Evolutionary conservation across 2,113 vertebrate genomes (phyloP).

Genomic region (Aptenodytes forsteri): DNA sequence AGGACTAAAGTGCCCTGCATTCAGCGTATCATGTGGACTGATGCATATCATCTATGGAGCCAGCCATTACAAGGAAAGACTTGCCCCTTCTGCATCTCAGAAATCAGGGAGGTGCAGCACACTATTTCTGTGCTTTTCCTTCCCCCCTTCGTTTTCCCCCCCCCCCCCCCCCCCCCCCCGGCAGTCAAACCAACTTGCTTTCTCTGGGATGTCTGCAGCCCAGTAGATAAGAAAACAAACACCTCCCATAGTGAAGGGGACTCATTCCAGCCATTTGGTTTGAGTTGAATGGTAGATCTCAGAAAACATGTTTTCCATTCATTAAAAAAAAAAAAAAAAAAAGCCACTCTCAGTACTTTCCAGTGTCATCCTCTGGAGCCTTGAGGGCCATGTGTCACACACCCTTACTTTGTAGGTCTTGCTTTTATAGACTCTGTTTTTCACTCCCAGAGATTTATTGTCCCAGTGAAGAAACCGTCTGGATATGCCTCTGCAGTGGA

Average conservation of each 20-base stretch:
- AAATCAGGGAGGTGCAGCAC: neutral
- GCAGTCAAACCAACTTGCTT: neutral
- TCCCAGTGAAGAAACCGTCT: slow-evolving; percentile 27
- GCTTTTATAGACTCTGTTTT: slow-evolving; percentile 37
- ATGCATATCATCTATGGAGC: accelerated
- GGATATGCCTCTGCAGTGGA: slow-evolving; percentile 1
- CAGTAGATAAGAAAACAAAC: neutral
- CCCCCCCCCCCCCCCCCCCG: too few species aligned
- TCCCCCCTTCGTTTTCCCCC: too few species aligned
- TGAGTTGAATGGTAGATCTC: neutral
- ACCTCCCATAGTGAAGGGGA: neutral
- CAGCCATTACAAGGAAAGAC: neutral
- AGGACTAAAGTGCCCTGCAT: neutral
- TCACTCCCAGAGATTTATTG: slow-evolving; percentile 47
- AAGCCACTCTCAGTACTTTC: neutral
- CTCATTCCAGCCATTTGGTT: neutral
- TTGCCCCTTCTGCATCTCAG: neutral
- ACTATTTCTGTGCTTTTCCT: neutral
- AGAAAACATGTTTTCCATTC: slow-evolving; percentile 28
- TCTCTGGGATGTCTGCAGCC: neutral
- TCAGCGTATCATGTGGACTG: neutral
- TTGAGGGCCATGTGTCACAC: slow-evolving; percentile 20
- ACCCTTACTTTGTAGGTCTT: slow-evolving; percentile 23
- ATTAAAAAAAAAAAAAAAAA: neutral
- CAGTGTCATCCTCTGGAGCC: neutral